Evolutionary conservation across 2,888 invertebrate species (phyloP).

Genomic region (Suillia variegata): DNA sequence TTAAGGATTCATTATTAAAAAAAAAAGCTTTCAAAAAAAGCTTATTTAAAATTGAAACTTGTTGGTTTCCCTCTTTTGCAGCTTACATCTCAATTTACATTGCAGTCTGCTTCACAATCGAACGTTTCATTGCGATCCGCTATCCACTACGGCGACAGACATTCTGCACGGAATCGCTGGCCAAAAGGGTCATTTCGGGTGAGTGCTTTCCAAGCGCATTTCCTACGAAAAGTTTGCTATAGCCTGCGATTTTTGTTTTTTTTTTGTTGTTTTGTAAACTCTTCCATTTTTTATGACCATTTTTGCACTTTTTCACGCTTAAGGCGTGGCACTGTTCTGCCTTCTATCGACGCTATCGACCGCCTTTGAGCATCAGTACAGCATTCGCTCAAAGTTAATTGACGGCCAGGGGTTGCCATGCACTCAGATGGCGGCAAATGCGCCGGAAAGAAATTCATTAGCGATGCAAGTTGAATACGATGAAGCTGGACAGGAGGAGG

Average conservation of each 20-base stretch:
- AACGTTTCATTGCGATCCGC: conserved; percentile 77
- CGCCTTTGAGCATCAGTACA: conserved; percentile 69
- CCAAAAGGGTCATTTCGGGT: conserved; percentile 69
- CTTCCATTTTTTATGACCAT: conserved; percentile 28
- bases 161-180: conserved; percentile 72
- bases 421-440: conserved; percentile 43
- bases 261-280: background rate
- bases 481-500: background rate
- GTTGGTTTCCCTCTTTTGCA: no score
- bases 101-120: conserved; percentile 76
- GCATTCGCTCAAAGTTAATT: conserved; percentile 42
- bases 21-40: no score
- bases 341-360: conserved; percentile 68
- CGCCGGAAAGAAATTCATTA: conserved; percentile 16
- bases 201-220: no score
- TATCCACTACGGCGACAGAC: conserved; percentile 74
- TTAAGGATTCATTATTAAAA: background rate
- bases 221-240: background rate
- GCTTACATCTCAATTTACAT: conserved; percentile 76
- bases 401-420: conserved; percentile 51
- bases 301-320: conserved; percentile 50
- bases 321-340: conserved; percentile 64
- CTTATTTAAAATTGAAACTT: no score
- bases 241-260: background rate
- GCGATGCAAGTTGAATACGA: background rate